phyloP scores from a whole-genome alignment of 1,140 invertebrate species.

The Bombus waltoni region DNA sequence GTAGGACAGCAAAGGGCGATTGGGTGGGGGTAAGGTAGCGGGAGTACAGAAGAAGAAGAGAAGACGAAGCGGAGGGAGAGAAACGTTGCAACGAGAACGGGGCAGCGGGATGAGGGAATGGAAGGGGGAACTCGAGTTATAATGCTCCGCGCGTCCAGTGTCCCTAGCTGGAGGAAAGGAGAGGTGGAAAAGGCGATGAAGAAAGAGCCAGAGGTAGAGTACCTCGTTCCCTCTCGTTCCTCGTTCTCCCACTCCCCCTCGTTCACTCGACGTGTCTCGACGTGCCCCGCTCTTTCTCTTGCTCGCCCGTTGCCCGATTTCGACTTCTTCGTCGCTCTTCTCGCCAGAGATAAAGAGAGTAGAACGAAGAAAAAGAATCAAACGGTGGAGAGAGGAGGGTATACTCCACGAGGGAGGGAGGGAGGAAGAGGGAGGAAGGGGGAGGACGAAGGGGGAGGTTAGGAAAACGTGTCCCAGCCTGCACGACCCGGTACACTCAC shows the following conservation, averaged over 20 bases:
- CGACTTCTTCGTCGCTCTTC: conserved; percentile 47
- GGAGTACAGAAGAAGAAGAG: conserved; percentile 56
- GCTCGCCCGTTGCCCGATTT: conserved; percentile 2
- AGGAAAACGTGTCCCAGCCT: conserved; percentile 79
- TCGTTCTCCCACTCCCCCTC: conserved; percentile 14
- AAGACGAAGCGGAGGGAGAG: conserved; percentile 38
- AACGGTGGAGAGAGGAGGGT: conserved; percentile 37
- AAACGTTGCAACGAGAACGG: conserved; percentile 45
- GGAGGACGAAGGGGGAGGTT: conserved; percentile 58
- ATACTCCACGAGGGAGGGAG: conserved; percentile 28
- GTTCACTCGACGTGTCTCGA: neutral
- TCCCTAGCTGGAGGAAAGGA: conserved; percentile 45
- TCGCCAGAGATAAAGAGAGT: conserved; percentile 53
- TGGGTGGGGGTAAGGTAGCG: conserved; percentile 36
- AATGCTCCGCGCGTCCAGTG: conserved; percentile 72
- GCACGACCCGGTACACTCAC: conserved; percentile 78
- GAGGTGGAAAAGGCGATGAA: conserved; percentile 9
- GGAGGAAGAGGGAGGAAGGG: conserved; percentile 31
- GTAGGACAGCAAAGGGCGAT: conserved; percentile 19
- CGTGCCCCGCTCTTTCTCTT: neutral
- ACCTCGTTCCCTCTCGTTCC: conserved; percentile 19
- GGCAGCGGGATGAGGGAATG: neutral
- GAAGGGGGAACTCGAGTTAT: conserved; percentile 61
- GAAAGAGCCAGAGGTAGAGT: neutral
- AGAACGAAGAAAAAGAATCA: conserved; percentile 44